Conservation (phyloP, 2,888 invertebrate species). For the Pammene fasciana region DNA sequence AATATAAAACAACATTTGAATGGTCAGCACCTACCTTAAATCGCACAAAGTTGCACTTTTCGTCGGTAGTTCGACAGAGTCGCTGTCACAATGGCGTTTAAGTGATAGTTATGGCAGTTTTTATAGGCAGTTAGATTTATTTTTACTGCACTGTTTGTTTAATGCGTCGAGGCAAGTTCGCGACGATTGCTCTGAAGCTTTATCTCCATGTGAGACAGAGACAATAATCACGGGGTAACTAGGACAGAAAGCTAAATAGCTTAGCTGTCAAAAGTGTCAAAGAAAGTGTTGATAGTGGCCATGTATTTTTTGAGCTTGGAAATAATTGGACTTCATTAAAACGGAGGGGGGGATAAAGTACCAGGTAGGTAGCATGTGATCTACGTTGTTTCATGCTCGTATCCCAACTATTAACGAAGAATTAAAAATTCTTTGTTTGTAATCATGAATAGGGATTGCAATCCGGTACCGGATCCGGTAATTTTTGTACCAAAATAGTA, state of each 20-base stretch:
- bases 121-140: slow-evolving; percentile 84
- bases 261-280: neutral
- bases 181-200: slow-evolving; percentile 64
- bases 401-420: too few relatives aligned
- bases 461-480: too few relatives aligned
- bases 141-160: slow-evolving; percentile 83
- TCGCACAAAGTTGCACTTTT: slow-evolving; percentile 61
- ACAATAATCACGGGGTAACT: slow-evolving; percentile 25
- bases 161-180: slow-evolving; percentile 76
- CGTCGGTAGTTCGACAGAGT: slow-evolving; percentile 63
- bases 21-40: neutral
- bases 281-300: neutral
- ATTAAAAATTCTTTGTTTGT: too few relatives aligned
- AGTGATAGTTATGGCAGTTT: slow-evolving; percentile 84
- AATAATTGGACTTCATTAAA: neutral
- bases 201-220: slow-evolving; percentile 47
- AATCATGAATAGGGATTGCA: too few relatives aligned
- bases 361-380: neutral
- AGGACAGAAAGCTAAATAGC: too few relatives aligned
- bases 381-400: neutral
- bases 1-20: neutral
- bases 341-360: neutral
- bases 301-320: neutral
- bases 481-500: too few relatives aligned
- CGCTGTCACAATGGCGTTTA: slow-evolving; percentile 75